These are phyloP conservation scores for Pherbina coryleti DNA, from an alignment of 2,888 invertebrate genomes.

Conservation along the genomic window DNA sequence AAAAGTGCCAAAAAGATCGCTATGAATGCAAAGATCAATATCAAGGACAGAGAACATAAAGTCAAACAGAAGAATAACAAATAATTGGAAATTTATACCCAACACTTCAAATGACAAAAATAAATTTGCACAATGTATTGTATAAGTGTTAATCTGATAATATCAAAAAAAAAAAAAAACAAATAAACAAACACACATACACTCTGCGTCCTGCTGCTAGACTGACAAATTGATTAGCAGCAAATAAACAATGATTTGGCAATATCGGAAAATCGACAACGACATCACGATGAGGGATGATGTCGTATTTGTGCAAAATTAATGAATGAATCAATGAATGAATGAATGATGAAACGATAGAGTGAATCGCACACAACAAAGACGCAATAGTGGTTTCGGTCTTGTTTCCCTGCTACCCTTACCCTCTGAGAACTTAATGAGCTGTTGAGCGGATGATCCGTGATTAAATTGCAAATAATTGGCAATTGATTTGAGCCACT, in stretches of 20 bases:
- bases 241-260: conserved; percentile 27
- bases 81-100: too few relatives aligned
- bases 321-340: too few relatives aligned
- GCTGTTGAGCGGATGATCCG: conserved; percentile 23
- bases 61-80: too few relatives aligned
- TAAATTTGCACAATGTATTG: too few relatives aligned
- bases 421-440: conserved; percentile 14
- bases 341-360: too few relatives aligned
- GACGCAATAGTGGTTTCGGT: neutral
- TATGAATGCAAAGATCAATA: too few relatives aligned
- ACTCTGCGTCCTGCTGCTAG: neutral
- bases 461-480: conserved; percentile 37
- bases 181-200: too few relatives aligned
- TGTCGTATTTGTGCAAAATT: neutral
- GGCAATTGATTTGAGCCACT: conserved; percentile 29
- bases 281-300: neutral
- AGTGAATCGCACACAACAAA: neutral
- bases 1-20: too few relatives aligned
- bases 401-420: neutral
- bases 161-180: too few relatives aligned
- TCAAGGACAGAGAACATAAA: too few relatives aligned
- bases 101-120: too few relatives aligned
- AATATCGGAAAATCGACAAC: conserved; percentile 7
- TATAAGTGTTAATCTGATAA: too few relatives aligned
- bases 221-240: conserved; percentile 29